These are phyloP conservation scores for Diprion similis DNA, from an alignment of 1,140 invertebrate species.

Conservation along the genomic window DNA sequence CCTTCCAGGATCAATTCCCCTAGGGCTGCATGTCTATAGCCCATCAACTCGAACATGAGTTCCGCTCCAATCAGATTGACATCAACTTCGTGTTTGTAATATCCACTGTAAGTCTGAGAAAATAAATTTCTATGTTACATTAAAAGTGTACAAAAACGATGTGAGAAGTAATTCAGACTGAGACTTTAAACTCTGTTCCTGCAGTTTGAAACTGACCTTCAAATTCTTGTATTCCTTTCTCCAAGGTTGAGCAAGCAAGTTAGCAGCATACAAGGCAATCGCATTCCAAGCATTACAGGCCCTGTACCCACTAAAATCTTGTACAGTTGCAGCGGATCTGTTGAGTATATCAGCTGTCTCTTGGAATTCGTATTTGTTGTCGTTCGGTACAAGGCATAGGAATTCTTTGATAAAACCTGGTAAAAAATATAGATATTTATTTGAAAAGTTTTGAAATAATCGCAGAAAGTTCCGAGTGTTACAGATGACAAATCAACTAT, in stretches of 20 bases:
- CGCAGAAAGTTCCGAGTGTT: not conserved
- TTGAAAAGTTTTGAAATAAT: conserved; percentile 6
- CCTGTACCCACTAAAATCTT: conserved; percentile 80
- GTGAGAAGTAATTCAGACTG: not conserved
- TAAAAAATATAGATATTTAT: conserved; percentile 31
- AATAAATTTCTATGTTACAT: conserved; percentile 27
- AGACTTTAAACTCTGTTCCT: not conserved
- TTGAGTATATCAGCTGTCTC: conserved; percentile 79
- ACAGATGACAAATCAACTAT: not conserved
- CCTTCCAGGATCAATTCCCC: conserved; percentile 69
- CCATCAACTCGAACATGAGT: conserved; percentile 80
- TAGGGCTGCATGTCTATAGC: conserved; percentile 71
- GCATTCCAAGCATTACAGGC: conserved; percentile 83
- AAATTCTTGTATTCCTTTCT: conserved; percentile 83
- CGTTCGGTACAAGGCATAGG: conserved; percentile 78
- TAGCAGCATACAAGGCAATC: conserved; percentile 83
- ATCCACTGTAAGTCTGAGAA: conserved; percentile 81
- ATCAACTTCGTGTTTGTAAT: conserved; percentile 86
- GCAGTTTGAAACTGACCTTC: conserved; percentile 64
- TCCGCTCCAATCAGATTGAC: conserved; percentile 78
- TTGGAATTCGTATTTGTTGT: conserved; percentile 78
- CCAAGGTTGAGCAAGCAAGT: conserved; percentile 87
- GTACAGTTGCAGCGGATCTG: conserved; percentile 70
- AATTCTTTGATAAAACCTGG: conserved; percentile 80
- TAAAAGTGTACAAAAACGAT: conserved; percentile 1